Percentiles rank a stretch among this genome's conserved stretches.
Evolutionary conservation across 2,888 invertebrate species (phyloP).

Genomic region (Corythucha ciliata): DNA sequence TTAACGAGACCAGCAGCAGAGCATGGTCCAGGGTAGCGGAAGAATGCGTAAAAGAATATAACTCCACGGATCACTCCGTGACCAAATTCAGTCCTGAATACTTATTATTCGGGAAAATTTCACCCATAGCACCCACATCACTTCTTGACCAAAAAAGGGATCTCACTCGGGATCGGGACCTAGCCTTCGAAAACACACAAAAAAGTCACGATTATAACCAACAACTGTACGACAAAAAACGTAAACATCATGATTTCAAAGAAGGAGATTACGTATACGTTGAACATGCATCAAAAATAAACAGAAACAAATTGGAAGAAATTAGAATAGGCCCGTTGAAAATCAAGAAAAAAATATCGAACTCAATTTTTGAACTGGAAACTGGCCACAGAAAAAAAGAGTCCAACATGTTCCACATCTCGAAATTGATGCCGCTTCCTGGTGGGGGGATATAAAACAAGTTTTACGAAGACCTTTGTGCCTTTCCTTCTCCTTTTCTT

Average conservation of each 20-base stretch:
- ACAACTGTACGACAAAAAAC: neutral
- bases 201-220: neutral
- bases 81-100: constrained; percentile 36
- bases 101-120: constrained; percentile 33
- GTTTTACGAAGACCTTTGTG: too few relatives aligned
- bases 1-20: constrained; percentile 28
- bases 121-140: constrained; percentile 26
- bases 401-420: constrained; percentile 5
- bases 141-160: constrained; percentile 30
- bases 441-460: too few relatives aligned
- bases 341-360: constrained; percentile 17
- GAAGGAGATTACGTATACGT: constrained; percentile 17
- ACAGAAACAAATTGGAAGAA: constrained; percentile 17
- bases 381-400: constrained; percentile 15
- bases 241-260: constrained; percentile 1
- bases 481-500: too few relatives aligned
- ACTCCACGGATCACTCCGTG: constrained; percentile 35
- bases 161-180: constrained; percentile 26
- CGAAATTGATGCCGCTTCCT: constrained; percentile 11
- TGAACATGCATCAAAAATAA: constrained; percentile 16
- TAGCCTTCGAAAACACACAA: constrained; percentile 27
- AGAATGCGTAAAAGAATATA: constrained; percentile 36
- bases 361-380: constrained; percentile 14
- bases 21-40: constrained; percentile 34
- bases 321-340: constrained; percentile 34